These are phyloP conservation scores for Lynx canadensis DNA, from an alignment of 2,113 vertebrate species.

Conservation along the genomic window DNA sequence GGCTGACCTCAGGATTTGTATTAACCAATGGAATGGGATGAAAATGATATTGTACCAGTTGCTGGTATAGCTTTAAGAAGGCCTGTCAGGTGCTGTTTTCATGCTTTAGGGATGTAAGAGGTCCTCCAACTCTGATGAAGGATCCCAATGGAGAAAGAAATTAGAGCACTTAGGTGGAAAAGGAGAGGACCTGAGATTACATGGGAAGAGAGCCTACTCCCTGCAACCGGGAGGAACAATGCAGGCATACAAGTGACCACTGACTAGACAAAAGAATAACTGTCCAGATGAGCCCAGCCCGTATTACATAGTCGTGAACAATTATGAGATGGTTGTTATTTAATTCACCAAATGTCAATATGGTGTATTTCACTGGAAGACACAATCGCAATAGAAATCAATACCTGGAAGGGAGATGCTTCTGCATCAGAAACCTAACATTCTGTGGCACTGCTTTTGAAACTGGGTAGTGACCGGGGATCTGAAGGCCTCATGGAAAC, in stretches of 20 bases:
- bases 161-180: neutral
- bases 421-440: neutral
- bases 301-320: neutral
- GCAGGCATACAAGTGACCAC: too few species aligned
- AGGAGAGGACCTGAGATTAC: neutral
- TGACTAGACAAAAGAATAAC: neutral
- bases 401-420: neutral
- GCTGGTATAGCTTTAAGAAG: neutral
- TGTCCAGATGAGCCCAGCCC: neutral
- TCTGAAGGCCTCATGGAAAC: neutral
- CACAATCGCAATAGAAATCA: neutral
- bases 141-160: neutral
- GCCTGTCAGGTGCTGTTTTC: neutral
- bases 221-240: neutral
- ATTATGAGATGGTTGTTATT: neutral
- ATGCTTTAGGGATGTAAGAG: neutral
- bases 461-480: neutral
- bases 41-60: neutral
- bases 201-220: rapidly evolving
- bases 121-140: neutral
- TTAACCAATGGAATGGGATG: neutral
- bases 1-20: neutral
- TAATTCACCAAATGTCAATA: neutral
- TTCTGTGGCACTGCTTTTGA: neutral
- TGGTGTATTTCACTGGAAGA: neutral